A percentile compares a stretch with the other conserved stretches of the same genome.
phyloP scores from a whole-genome alignment of 2,113 vertebrate species.

The Chlorocebus sabaeus region DNA sequence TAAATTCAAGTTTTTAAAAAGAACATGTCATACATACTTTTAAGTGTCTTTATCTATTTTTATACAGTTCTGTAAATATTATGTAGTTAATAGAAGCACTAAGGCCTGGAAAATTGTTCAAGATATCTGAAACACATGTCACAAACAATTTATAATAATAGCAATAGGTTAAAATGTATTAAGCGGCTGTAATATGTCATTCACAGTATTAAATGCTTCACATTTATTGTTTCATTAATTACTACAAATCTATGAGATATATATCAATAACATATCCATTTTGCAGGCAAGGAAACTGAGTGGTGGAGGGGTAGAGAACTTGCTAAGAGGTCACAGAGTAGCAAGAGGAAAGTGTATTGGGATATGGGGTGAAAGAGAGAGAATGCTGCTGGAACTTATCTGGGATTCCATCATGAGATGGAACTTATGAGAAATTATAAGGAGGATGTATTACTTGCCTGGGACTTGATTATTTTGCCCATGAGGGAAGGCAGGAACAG shows the following conservation, averaged over 20 bases:
- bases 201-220: background rate
- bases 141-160: background rate
- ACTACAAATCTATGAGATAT: background rate
- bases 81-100: background rate
- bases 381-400: background rate
- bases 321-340: background rate
- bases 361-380: background rate
- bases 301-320: background rate
- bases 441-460: background rate
- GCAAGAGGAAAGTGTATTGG: background rate
- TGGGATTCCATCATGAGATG: no score
- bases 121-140: background rate
- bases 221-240: background rate
- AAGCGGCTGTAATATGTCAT: background rate
- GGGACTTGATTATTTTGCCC: background rate
- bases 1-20: background rate
- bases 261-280: background rate
- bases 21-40: background rate
- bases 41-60: background rate
- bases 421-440: background rate
- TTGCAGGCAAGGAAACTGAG: background rate
- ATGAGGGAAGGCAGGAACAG: background rate
- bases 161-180: background rate
- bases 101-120: background rate
- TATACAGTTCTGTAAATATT: background rate